Conservation (phyloP, 2,797 vertebrate species). For the Hyperoplus lanceolatus region DNA sequence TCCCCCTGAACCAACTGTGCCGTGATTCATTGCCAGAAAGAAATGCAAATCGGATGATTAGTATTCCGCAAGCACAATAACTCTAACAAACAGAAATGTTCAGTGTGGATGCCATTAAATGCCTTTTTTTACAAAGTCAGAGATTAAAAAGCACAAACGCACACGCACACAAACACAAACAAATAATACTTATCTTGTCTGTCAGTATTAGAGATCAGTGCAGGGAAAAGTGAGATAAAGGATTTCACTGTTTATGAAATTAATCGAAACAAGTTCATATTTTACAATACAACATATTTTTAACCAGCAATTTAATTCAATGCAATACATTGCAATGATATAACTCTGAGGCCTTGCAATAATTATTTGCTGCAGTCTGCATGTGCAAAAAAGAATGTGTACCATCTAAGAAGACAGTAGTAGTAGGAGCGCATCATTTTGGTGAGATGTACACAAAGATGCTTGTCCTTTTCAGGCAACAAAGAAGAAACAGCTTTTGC, state of each 20-base stretch:
- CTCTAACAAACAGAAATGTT: conserved; percentile 28
- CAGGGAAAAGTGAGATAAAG: conserved; percentile 34
- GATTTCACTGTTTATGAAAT: conserved; percentile 35
- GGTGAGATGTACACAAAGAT: conserved; percentile 68
- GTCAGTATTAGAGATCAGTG: conserved; percentile 44
- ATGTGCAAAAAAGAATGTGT: conserved; percentile 5
- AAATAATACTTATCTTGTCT: conserved; percentile 43
- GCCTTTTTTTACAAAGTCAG: conserved; percentile 16
- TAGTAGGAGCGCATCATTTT: conserved; percentile 37
- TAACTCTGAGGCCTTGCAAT: not conserved
- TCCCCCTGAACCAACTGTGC: conserved; percentile 7
- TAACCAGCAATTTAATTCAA: conserved; percentile 5
- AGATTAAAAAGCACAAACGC: conserved; percentile 42
- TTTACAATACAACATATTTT: conserved; percentile 26
- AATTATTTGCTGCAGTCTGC: conserved; percentile 18
- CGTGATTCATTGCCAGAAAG: conserved; percentile 29
- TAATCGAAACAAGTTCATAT: conserved; percentile 39
- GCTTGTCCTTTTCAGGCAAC: conserved; percentile 39
- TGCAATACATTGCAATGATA: conserved; percentile 11
- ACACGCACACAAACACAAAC: conserved; percentile 13
- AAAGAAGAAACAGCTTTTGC: conserved; percentile 32
- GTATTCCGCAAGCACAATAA: conserved; percentile 38
- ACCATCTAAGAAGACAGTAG: conserved; percentile 10
- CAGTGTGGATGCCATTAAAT: conserved; percentile 44
- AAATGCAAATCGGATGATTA: conserved; percentile 43